These are phyloP conservation scores for Leguminivora glycinivorella DNA, from an alignment of 1,140 invertebrate species.

Conservation along the genomic window DNA sequence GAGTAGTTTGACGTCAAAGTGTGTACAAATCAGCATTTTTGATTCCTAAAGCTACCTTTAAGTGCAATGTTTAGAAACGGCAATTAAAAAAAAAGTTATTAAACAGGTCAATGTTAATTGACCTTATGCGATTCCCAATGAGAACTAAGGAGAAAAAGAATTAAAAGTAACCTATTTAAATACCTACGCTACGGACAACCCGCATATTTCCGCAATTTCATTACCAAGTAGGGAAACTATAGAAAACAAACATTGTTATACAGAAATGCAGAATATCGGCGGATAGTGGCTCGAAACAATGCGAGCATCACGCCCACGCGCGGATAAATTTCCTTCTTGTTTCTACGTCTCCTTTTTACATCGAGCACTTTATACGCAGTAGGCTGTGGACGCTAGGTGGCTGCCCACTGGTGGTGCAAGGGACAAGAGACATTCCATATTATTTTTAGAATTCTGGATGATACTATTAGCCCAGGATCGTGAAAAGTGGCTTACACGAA, in stretches of 20 bases:
- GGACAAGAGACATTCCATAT: constrained; percentile 26
- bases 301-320: constrained; percentile 48
- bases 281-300: constrained; percentile 38
- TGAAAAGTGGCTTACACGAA: too few species aligned
- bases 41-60: too few species aligned
- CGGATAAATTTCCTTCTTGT: constrained; percentile 69
- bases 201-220: too few species aligned
- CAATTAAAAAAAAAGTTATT: too few species aligned
- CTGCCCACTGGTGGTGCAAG: constrained; percentile 37
- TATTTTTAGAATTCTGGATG: neutral
- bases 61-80: too few species aligned
- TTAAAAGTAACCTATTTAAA: neutral
- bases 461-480: too few species aligned
- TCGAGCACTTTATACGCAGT: constrained; percentile 69
- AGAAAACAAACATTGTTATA: neutral
- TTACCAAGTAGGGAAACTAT: neutral
- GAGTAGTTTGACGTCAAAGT: too few species aligned
- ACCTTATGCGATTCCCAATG: too few species aligned
- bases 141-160: too few species aligned
- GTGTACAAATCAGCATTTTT: too few species aligned
- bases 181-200: too few species aligned
- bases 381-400: constrained; percentile 56
- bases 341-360: constrained; percentile 69
- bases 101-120: too few species aligned
- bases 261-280: neutral